phyloP scores from a whole-genome alignment of 1,140 invertebrate genomes.

The Ooceraea biroi region DNA sequence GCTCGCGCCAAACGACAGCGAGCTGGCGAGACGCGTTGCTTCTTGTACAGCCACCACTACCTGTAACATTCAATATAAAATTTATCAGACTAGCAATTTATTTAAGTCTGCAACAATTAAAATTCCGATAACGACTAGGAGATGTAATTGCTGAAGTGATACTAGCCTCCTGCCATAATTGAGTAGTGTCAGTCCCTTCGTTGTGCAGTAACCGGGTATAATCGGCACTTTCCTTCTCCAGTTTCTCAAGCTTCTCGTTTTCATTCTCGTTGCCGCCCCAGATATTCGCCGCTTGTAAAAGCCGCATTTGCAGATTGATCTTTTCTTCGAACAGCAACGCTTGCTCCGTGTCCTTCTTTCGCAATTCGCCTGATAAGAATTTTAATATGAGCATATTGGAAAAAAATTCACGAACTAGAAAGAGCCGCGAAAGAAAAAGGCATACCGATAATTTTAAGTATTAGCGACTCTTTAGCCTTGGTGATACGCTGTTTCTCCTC shows the following conservation, averaged over 20 bases:
- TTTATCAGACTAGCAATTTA: background rate
- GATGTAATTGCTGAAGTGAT: slow-evolving; percentile 19
- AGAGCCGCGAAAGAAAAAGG: background rate
- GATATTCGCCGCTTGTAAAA: slow-evolving; percentile 90
- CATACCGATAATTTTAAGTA: slow-evolving; percentile 90
- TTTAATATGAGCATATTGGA: background rate
- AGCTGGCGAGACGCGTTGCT: slow-evolving; percentile 91
- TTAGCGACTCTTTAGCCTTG: slow-evolving; percentile 91
- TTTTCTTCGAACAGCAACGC: slow-evolving; percentile 95
- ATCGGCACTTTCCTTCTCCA: slow-evolving; percentile 81
- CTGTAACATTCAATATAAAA: slow-evolving; percentile 63
- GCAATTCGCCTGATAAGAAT: slow-evolving; percentile 88
- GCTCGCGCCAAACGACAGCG: slow-evolving; percentile 88
- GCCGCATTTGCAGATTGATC: slow-evolving; percentile 92
- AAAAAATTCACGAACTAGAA: slow-evolving; percentile 4
- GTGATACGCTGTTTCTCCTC: slow-evolving; percentile 91
- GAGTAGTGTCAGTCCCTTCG: slow-evolving; percentile 80
- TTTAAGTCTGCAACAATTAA: background rate
- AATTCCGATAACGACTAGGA: background rate
- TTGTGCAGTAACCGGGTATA: slow-evolving; percentile 82
- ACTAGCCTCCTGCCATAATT: slow-evolving; percentile 83
- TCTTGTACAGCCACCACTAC: slow-evolving; percentile 86
- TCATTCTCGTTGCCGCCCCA: slow-evolving; percentile 80
- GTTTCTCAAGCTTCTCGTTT: slow-evolving; percentile 75
- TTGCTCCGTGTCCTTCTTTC: slow-evolving; percentile 95